phyloP scores from a whole-genome alignment of 2,797 vertebrate species.

The Salarias fasciatus region DNA sequence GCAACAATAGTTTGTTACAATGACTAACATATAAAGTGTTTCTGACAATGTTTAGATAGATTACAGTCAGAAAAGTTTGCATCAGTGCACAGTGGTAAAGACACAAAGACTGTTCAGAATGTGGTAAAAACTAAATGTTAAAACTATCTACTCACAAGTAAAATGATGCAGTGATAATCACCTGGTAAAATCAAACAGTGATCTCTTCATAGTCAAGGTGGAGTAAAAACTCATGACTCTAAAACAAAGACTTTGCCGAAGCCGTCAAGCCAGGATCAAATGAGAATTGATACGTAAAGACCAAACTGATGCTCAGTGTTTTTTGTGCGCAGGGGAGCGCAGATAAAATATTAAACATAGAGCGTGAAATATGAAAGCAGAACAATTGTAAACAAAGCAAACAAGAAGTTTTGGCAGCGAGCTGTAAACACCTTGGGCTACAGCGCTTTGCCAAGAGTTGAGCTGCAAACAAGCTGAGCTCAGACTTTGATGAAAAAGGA shows the following conservation, averaged over 20 bases:
- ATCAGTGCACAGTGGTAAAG: too few species aligned
- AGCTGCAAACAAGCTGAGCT: background rate
- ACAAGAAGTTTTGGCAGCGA: background rate
- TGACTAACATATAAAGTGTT: too few species aligned
- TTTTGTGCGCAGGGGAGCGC: conserved; percentile 4
- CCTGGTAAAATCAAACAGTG: too few species aligned
- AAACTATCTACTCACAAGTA: too few species aligned
- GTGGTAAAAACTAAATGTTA: too few species aligned
- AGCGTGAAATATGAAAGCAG: background rate
- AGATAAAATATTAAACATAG: background rate
- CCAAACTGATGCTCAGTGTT: conserved; percentile 2
- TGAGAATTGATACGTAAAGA: background rate
- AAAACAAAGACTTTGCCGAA: background rate
- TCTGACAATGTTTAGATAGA: too few species aligned
- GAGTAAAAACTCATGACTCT: background rate
- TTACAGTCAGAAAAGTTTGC: too few species aligned
- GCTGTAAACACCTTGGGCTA: background rate
- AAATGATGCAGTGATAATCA: too few species aligned
- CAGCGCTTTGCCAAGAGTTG: background rate
- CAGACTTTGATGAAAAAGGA: background rate
- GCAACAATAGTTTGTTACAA: too few species aligned
- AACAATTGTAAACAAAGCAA: background rate
- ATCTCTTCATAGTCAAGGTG: too few species aligned
- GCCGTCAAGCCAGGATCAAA: background rate
- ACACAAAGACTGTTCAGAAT: too few species aligned